Evolutionary conservation across 2,113 vertebrate species (phyloP).

Genomic region (Dromaius novaehollandiae): DNA sequence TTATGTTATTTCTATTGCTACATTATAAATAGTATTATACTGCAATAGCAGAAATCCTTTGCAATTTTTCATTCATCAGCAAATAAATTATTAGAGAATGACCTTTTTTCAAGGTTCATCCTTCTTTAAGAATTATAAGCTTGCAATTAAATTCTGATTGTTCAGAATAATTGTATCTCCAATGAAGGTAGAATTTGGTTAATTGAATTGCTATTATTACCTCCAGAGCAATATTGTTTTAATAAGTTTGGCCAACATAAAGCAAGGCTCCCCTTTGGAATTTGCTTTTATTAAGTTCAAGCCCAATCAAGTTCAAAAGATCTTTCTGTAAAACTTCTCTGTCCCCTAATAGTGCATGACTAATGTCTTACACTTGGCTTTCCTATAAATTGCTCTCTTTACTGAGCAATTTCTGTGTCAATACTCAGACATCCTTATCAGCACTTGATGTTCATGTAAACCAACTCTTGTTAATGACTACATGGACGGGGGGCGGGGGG

Average conservation of each 20-base stretch:
- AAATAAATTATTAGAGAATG: not conserved
- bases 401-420: constrained; percentile 55
- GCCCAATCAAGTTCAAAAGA: constrained; percentile 55
- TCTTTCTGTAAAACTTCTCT: constrained; percentile 27
- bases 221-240: constrained; percentile 18
- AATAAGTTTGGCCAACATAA: not conserved
- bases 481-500: not conserved
- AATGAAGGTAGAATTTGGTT: constrained; percentile 24
- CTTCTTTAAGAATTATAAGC: not conserved
- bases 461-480: constrained; percentile 59
- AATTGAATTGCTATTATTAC: constrained; percentile 33
- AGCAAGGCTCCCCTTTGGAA: not conserved
- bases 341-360: constrained; percentile 74
- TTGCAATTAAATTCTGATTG: constrained; percentile 31
- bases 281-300: constrained; percentile 66
- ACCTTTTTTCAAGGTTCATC: not conserved
- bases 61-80: not conserved
- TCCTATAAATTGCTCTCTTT: constrained; percentile 70
- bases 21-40: not conserved
- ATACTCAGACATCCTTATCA: constrained; percentile 72
- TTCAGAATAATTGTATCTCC: constrained; percentile 7
- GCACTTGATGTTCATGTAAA: constrained; percentile 73
- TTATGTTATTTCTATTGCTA: not conserved
- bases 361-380: constrained; percentile 66
- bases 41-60: not conserved